Evolutionary conservation across 2,113 vertebrate genomes (phyloP).

Genomic region (Lophochroa leadbeateri): DNA sequence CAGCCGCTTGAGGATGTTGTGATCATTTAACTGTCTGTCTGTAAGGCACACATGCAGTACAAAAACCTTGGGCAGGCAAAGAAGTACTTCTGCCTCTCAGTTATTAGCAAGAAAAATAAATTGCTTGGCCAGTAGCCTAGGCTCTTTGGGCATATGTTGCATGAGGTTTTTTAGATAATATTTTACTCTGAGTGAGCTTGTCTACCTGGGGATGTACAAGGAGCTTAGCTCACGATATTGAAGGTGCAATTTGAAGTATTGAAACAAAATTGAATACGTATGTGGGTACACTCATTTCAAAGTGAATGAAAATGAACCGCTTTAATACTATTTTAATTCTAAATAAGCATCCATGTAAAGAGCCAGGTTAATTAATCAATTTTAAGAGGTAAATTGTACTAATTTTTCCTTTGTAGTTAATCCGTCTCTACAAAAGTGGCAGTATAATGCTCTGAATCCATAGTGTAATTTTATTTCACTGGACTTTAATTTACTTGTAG

Average conservation of each 20-base stretch:
- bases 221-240: neutral
- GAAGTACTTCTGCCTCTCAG: neutral
- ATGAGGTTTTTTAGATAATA: neutral
- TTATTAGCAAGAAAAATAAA: neutral
- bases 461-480: neutral
- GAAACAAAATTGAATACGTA: neutral
- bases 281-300: neutral
- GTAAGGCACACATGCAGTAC: neutral
- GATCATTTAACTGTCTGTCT: neutral
- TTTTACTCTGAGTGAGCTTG: neutral
- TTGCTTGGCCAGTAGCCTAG: neutral
- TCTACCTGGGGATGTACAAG: neutral
- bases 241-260: neutral
- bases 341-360: neutral
- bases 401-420: neutral
- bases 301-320: neutral
- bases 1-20: rapidly evolving
- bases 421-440: neutral
- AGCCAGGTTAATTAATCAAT: neutral
- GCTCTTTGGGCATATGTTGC: neutral
- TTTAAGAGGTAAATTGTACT: neutral
- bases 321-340: neutral
- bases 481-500: neutral
- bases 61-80: neutral
- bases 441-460: neutral